Percentiles rank a stretch among this genome's conserved stretches.
phyloP scores from a whole-genome alignment of 2,113 vertebrate genomes.

The Raja brachyura region DNA sequence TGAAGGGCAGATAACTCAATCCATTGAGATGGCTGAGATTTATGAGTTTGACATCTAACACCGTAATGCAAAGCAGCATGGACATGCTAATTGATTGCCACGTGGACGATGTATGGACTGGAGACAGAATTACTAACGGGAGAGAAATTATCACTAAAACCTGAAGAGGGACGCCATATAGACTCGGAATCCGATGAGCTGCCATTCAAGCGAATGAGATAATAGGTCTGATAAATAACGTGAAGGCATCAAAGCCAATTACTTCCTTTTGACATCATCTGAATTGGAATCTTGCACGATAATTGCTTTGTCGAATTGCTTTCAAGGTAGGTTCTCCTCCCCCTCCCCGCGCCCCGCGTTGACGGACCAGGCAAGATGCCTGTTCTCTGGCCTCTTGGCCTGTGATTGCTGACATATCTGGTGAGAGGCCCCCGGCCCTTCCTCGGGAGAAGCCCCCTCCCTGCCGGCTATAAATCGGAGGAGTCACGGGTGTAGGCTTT shows the following conservation, averaged over 20 bases:
- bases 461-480: neutral
- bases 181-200: neutral
- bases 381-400: neutral
- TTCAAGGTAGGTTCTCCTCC: neutral
- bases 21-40: conserved; percentile 5
- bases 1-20: conserved; percentile 30
- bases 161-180: neutral
- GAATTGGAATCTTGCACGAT: neutral
- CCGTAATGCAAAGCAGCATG: conserved; percentile 17
- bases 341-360: neutral
- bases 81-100: conserved; percentile 11
- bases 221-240: neutral
- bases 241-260: neutral
- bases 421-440: neutral
- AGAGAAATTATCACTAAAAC: neutral
- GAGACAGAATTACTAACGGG: neutral
- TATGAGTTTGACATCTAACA: conserved; percentile 3
- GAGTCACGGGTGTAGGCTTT: neutral
- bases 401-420: neutral
- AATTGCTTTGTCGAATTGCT: neutral
- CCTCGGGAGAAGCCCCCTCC: neutral
- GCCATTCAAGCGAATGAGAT: neutral
- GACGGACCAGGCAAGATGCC: neutral
- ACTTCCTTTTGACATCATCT: neutral
- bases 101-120: neutral